These are phyloP conservation scores for Pseudobourletiella spinata DNA, from an alignment of 1,140 invertebrate species.

Conservation along the genomic window DNA sequence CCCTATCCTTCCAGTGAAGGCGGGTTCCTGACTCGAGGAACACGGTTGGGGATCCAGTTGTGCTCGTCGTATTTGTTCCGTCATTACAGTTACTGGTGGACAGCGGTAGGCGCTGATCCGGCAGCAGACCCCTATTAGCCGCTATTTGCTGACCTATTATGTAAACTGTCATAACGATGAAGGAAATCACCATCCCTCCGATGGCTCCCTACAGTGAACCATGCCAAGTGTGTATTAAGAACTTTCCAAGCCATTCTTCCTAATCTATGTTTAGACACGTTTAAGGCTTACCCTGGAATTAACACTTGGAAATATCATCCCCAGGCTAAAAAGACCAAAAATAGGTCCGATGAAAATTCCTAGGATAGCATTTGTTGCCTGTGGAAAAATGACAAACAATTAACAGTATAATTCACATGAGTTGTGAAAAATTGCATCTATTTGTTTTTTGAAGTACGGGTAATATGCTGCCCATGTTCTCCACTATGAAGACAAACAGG, in stretches of 20 bases:
- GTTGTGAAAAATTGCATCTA: background rate
- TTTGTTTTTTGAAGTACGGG: conserved; percentile 6
- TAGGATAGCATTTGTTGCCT: background rate
- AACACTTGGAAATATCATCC: background rate
- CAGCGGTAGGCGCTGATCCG: too few species aligned
- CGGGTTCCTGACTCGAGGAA: too few species aligned
- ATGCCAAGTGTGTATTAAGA: too few species aligned
- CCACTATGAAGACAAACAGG: conserved; percentile 16
- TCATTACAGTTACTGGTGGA: too few species aligned
- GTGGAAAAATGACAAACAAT: background rate
- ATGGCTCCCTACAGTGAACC: too few species aligned
- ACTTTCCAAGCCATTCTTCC: background rate
- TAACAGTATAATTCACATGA: background rate
- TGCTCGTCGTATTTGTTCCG: too few species aligned
- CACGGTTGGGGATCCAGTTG: too few species aligned
- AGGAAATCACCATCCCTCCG: too few species aligned
- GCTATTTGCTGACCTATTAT: too few species aligned
- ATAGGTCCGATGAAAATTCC: background rate
- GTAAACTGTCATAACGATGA: too few species aligned
- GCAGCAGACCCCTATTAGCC: too few species aligned
- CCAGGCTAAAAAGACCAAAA: background rate
- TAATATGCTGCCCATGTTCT: conserved; percentile 13
- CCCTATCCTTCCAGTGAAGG: conserved; percentile 27
- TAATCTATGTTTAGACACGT: background rate
- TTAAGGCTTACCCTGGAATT: background rate